phyloP scores from a whole-genome alignment of 1,140 invertebrate species.

The Pseudomyrmex sp. region DNA sequence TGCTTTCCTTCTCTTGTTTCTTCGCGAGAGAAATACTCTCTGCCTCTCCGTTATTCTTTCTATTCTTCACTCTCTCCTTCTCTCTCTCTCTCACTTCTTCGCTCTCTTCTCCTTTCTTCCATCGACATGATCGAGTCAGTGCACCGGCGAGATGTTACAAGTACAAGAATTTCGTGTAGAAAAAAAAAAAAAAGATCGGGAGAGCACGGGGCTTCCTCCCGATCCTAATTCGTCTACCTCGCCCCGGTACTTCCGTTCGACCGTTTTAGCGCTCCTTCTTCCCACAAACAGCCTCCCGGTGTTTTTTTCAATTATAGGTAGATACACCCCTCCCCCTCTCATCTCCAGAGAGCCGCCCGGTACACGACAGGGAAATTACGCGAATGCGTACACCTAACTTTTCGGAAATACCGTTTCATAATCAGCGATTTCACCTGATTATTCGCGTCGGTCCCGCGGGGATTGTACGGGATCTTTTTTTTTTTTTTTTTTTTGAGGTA shows the following conservation, averaged over 20 bases:
- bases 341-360: conserved; percentile 20
- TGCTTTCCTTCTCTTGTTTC: conserved; percentile 19
- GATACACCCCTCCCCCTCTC: background rate
- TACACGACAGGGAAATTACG: conserved; percentile 4
- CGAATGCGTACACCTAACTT: conserved; percentile 2
- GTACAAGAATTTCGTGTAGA: conserved; percentile 76
- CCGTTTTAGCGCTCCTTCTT: conserved; percentile 50
- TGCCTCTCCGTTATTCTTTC: conserved; percentile 22
- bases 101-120: conserved; percentile 55
- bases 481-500: background rate
- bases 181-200: conserved; percentile 59
- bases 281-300: conserved; percentile 34
- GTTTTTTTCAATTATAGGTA: conserved; percentile 55
- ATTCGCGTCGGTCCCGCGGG: background rate
- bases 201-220: conserved; percentile 70
- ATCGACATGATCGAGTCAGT: conserved; percentile 72
- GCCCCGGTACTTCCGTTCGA: conserved; percentile 73
- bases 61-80: conserved; percentile 41
- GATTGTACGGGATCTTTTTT: conserved; percentile 6
- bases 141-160: conserved; percentile 73
- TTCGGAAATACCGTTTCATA: conserved; percentile 27
- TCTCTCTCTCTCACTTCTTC: conserved; percentile 42
- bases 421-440: conserved; percentile 24
- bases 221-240: conserved; percentile 75
- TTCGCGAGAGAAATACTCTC: conserved; percentile 34